Evolutionary conservation across 2,797 vertebrate species (phyloP).

Genomic region (Hippopotamyrus pictus): DNA sequence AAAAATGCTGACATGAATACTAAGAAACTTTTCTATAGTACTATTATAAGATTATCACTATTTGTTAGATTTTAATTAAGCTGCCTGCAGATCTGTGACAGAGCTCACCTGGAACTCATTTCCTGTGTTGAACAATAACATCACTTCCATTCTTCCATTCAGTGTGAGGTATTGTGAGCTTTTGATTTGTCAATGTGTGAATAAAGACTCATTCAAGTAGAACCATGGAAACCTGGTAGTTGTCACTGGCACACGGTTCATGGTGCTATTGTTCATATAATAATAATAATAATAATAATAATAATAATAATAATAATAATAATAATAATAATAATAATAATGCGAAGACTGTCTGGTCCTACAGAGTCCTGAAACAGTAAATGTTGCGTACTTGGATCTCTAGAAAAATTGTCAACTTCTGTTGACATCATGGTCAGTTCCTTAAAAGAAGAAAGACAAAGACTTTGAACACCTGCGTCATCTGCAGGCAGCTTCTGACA

Average conservation of each 20-base stretch:
- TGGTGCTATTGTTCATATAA: neutral
- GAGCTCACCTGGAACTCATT: neutral
- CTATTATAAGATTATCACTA: neutral
- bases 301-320: neutral
- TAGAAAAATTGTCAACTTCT: neutral
- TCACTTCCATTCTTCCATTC: neutral
- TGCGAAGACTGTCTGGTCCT: neutral
- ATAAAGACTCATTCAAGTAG: neutral
- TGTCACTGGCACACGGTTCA: neutral
- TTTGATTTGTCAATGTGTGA: neutral
- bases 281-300: no score
- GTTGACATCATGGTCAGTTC: slow-evolving; percentile 25
- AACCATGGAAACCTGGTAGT: neutral
- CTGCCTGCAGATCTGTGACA: neutral
- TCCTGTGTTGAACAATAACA: neutral
- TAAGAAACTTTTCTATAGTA: neutral
- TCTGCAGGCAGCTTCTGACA: slow-evolving; percentile 66
- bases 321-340: neutral
- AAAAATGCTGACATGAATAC: neutral
- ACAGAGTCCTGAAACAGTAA: neutral
- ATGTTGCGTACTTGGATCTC: neutral
- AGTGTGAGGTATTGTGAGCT: neutral
- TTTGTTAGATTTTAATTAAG: neutral
- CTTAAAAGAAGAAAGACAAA: slow-evolving; percentile 41
- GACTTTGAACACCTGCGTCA: slow-evolving; percentile 66